Conservation (phyloP, 2,797 vertebrate species). For the Pyrocephalus nanus region DNA sequence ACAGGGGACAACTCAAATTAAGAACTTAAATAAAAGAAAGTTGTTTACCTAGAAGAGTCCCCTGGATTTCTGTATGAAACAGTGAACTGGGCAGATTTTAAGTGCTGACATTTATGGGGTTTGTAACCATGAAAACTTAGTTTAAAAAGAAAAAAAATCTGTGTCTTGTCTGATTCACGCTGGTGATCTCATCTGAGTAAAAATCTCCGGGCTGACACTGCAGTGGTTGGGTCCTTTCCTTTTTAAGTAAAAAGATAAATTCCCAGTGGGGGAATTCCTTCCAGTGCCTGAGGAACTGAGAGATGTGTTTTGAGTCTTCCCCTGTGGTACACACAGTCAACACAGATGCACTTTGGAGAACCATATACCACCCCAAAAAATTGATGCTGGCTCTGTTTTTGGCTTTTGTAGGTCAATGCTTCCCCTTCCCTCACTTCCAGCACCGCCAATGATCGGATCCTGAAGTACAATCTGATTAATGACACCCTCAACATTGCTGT, state of each 20-base stretch:
- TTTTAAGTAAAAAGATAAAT: not conserved
- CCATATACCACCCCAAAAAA: not conserved
- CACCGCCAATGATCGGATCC: constrained; percentile 96
- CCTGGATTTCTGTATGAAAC: not conserved
- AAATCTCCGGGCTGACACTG: not conserved
- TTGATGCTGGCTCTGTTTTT: not conserved
- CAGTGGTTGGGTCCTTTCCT: not conserved
- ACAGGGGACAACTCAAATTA: not conserved
- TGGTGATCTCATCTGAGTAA: not conserved
- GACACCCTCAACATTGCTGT: constrained; percentile 97
- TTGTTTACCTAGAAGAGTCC: not conserved
- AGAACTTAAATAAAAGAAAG: not conserved
- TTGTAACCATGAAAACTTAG: not conserved
- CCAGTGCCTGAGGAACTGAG: constrained; percentile 25
- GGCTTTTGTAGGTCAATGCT: constrained; percentile 87
- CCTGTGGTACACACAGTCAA: not conserved
- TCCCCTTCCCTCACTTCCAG: constrained; percentile 97
- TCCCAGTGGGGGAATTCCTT: constrained; percentile 28
- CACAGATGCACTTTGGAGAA: not conserved
- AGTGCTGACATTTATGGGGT: not conserved
- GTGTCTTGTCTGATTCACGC: not conserved
- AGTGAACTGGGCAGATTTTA: not conserved
- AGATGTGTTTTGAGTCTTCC: constrained; percentile 9
- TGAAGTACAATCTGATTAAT: constrained; percentile 98
- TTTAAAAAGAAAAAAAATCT: not conserved